Base-by-base conservation (phyloP, 2,113 vertebrate species). In the Oriolus oriolus region DNA sequence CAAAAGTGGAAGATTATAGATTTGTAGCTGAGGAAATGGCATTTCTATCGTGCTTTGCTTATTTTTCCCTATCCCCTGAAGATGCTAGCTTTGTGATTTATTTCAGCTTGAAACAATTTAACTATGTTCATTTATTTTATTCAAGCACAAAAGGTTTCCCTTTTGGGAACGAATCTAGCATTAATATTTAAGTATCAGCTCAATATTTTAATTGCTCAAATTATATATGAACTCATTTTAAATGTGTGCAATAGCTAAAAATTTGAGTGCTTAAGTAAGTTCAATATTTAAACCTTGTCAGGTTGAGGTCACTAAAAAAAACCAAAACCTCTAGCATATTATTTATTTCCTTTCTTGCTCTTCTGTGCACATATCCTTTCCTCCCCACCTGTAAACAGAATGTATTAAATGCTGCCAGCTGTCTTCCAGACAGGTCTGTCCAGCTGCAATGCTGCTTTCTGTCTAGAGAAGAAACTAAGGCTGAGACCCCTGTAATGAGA, bases 131-230 rank as follows among this genome's bases (percentile, higher is more conserved):
- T 94, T 95, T 93, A 61, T 82, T 93, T 91, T 74, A 91, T 64
- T 92, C 57, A 78, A 83, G 89, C 81, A 84, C 6, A 75, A 45
- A 68, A 1, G 15, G 52, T 33, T 87, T 92, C 45, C 28, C 88
- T 89, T 92, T 82, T 60, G 60, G 80, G 76, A 95, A 78, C 64
- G 28, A 88, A 39, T 45, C 44, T 39, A 49, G 47, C 60, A 93
- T 82, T 21, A 94, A 93, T 77, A 82, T 91, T 97, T 77, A 85
- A 97, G 16, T 84, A 95, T 84, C 69, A 63, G 60, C 61, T 95
- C 88, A 94, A 83, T 94, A 95, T 96, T 96, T 96, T 96, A 95
- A 95, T 95, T 96, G 70, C 41, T 76, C 93, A 81, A 94, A 94
- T 96, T 97, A 94, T 81, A 86, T 19, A 96, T 79, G 35, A 83